Evolutionary conservation across 2,797 vertebrate genomes (phyloP), one percentile per base, ranked within the genome.

Genomic region (Sparus aurata): DNA sequence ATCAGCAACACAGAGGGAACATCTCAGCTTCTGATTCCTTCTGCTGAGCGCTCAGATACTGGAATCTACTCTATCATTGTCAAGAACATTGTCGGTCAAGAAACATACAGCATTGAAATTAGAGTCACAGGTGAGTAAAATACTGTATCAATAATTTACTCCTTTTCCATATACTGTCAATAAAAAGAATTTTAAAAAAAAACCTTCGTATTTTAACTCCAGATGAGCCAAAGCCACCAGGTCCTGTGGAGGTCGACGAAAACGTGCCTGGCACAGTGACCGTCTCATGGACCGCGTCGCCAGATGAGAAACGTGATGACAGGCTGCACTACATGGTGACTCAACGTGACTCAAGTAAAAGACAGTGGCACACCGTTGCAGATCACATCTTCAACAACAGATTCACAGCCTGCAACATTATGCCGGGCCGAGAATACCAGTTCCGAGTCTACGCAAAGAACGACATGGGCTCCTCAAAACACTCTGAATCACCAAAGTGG

Each of bases 371-470:
- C 0, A 86, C 96, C 4, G 84, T 94, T 68, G 96, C 93, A 1
- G 96, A 97, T 87, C 91, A 70, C n/a, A 94, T 99, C 89, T 96
- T 97, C 85, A 98, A 96, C 92, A 98, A 97, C 85, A 96, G 85
- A 86, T 97, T 96, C 89, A 99, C 98, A 0, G 95, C 90, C 80
- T 95, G 95, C 85, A 96, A 94, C 47, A 91, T 97, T 69, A 76
- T 99, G 92, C 95, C 97, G 0, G 97, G 97, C 15, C 85, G 94
- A 25, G 95, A 97, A 72, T 99, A 99, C 89, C 93, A 95, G 86
- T 99, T 99, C 88, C 96, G 96, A 6, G 96, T 98, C 20, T 95
- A 96, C 69, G 97, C 98, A 75, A 97, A 96, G 89, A 99, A 97
- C 2, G 94, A 94, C 85, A 92, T 98, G 94, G 98, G 97, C 47